Evolutionary conservation across 2,888 invertebrate species (phyloP), one percentile per base, ranked within the genome.

Genomic region (Rhamphomyia laevipes): DNA sequence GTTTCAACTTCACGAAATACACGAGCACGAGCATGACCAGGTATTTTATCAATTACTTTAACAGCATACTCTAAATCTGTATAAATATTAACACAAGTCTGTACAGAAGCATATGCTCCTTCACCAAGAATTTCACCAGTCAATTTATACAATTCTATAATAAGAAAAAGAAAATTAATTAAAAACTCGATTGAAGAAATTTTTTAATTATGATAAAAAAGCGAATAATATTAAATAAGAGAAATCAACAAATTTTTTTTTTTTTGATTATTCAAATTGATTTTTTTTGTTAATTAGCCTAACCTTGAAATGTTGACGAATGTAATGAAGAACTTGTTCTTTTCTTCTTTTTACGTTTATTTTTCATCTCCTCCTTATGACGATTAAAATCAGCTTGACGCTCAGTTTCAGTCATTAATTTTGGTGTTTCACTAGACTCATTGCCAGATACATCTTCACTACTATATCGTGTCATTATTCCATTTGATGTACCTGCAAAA

Each of bases 1-100:
- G 94, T 96, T 77, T 97, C 96, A 65, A 97, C 95, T 74, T 97
- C 97, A 62, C 94, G 90, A 77, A 96, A 92, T 62, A 97, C 72
- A 66, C 96, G 81, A 64, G 86, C 87, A 61, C 96, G 83, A 63
- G 91, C 91, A 74, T 94, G 93, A 57, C 90, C 90, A 58, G 91
- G 90, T 65, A 89, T 87, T 73, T 95, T 95, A 73, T 92, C 90
- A 66, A 95, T 94, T 64, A 93, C 87, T 79, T 97, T 97, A 57
- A 97, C 97, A 53, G 97, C 97, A 72, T 85, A 96, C 74, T 96
- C 95, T 70, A 86, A 80, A 60, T 88, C 87, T 56, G 91, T 94
- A 73, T 86, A 86, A 63, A 87, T 82, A 70, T 90, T 90, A 57
- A 87, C 81, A 74, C 93, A 95, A 10, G 94, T 91, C 71, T 89